Evolutionary conservation across 2,797 vertebrate genomes (phyloP).

Genomic region (Sebastes dallii): DNA sequence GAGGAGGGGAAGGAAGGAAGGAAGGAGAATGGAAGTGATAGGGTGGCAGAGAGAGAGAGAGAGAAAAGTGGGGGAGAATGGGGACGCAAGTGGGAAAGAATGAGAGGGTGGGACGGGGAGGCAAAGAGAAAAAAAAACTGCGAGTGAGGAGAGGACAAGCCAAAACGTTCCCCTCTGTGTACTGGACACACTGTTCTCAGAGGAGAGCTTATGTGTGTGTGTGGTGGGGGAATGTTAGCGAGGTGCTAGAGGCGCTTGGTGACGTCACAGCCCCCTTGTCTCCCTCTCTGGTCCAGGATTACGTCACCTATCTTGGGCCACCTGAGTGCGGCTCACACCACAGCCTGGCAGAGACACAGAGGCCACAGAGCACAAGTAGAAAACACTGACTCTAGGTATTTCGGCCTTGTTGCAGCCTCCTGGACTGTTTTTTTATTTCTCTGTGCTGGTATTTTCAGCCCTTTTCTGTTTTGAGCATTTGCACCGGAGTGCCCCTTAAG

Average conservation of each 20-base stretch:
- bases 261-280: constrained; percentile 62
- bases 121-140: constrained; percentile 22
- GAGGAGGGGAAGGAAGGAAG: constrained; percentile 44
- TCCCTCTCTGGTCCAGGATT: constrained; percentile 57
- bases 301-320: constrained; percentile 65
- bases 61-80: constrained; percentile 45
- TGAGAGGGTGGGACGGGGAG: constrained; percentile 50
- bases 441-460: constrained; percentile 33
- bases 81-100: constrained; percentile 48
- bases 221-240: background rate
- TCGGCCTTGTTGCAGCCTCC: constrained; percentile 6
- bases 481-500: constrained; percentile 41
- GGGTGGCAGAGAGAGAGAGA: constrained; percentile 52
- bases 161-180: constrained; percentile 66
- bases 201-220: constrained; percentile 39
- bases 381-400: constrained; percentile 11
- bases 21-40: constrained; percentile 69
- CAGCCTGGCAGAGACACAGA: constrained; percentile 31
- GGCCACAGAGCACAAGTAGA: constrained; percentile 29
- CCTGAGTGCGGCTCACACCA: constrained; percentile 33
- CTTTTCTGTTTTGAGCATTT: constrained; percentile 42
- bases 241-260: constrained; percentile 36
- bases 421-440: constrained; percentile 24
- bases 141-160: constrained; percentile 59
- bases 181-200: constrained; percentile 75